These are phyloP conservation scores for Stictocephala bisonia DNA, from an alignment of 2,888 invertebrate species.

Conservation along the genomic window DNA sequence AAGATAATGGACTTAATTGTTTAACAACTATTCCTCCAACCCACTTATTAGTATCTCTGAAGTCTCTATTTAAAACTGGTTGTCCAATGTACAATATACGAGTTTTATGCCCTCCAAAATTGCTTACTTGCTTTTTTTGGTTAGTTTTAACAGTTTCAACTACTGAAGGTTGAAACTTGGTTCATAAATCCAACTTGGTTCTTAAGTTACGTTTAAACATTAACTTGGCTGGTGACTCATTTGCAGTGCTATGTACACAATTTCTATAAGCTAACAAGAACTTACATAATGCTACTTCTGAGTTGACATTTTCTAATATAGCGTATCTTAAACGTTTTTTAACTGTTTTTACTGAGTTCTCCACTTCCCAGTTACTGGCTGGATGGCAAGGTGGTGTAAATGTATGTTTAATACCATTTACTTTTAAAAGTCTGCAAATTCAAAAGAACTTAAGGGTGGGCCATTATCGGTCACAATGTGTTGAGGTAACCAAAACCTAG, in stretches of 20 bases:
- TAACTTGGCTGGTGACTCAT: conserved; percentile 34
- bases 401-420: conserved; percentile 18
- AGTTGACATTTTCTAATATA: neutral
- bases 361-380: conserved; percentile 4
- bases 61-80: conserved; percentile 5
- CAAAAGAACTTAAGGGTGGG: conserved; percentile 28
- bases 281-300: conserved; percentile 3
- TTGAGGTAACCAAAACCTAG: conserved; percentile 1
- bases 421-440: conserved; percentile 20
- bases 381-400: conserved; percentile 19
- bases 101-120: neutral
- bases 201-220: conserved; percentile 13
- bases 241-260: conserved; percentile 18
- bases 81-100: neutral
- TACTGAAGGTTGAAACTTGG: neutral
- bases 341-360: conserved; percentile 16
- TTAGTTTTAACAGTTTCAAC: neutral
- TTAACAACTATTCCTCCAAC: neutral
- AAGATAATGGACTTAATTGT: neutral
- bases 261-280: conserved; percentile 23
- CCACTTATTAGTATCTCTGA: neutral
- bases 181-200: conserved; percentile 22
- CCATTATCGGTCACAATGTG: conserved; percentile 22
- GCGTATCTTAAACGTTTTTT: conserved; percentile 31
- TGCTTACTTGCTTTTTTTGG: neutral